Evolutionary conservation across 2,888 invertebrate species (phyloP).

Genomic region (Eledona agricola): DNA sequence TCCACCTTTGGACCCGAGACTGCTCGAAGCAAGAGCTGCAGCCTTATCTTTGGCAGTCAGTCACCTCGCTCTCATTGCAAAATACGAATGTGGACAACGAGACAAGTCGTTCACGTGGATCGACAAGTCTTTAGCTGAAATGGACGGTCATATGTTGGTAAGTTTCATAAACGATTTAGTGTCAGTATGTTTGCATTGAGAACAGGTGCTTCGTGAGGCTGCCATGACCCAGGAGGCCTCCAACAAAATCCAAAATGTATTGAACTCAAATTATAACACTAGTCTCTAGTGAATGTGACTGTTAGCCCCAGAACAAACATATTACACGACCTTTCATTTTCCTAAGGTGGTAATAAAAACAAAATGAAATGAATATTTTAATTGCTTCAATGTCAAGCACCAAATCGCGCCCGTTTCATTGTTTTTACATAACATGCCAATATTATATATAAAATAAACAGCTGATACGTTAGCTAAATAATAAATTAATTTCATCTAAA

Average conservation of each 20-base stretch:
- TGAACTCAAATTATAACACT: slow-evolving; percentile 39
- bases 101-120: slow-evolving; percentile 67
- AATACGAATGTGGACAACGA: slow-evolving; percentile 66
- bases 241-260: slow-evolving; percentile 60
- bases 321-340: too few relatives aligned
- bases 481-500: slow-evolving; percentile 39
- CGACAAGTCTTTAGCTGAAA: slow-evolving; percentile 70
- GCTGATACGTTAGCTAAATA: slow-evolving; percentile 17
- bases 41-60: slow-evolving; percentile 73
- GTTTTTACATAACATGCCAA: too few relatives aligned
- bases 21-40: slow-evolving; percentile 74
- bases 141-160: slow-evolving; percentile 72
- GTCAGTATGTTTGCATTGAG: slow-evolving; percentile 1
- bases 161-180: slow-evolving; percentile 37
- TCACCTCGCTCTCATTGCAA: slow-evolving; percentile 72
- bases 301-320: too few relatives aligned
- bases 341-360: too few relatives aligned
- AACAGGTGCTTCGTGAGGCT: slow-evolving; percentile 64
- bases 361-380: too few relatives aligned
- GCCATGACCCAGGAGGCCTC: slow-evolving; percentile 64
- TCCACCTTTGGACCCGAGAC: slow-evolving; percentile 73
- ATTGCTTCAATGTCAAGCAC: too few relatives aligned
- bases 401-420: too few relatives aligned
- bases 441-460: slow-evolving; percentile 1
- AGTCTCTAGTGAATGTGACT: slow-evolving; percentile 17